Evolutionary conservation across 2,797 vertebrate genomes (phyloP).

Genomic region (Sebastes itinus): DNA sequence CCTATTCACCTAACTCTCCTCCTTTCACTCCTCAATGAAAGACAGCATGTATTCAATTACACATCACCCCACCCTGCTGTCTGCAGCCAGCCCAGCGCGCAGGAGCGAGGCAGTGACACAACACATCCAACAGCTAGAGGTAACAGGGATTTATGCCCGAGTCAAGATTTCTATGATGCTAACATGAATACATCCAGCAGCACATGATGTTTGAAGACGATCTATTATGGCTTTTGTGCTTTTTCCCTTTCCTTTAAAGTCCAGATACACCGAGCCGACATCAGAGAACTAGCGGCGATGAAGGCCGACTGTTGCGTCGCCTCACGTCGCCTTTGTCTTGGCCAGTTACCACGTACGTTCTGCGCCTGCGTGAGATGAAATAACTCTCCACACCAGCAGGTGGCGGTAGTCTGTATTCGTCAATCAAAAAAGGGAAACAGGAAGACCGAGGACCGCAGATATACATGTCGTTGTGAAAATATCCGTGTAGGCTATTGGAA

Average conservation of each 20-base stretch:
- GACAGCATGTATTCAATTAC: conserved; percentile 64
- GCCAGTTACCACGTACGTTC: too few relatives aligned
- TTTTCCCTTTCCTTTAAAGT: neutral
- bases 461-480: too few relatives aligned
- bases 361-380: too few relatives aligned
- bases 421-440: too few relatives aligned
- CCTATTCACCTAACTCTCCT: conserved; percentile 3
- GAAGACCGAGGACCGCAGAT: too few relatives aligned
- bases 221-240: neutral
- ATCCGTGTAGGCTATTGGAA: too few relatives aligned
- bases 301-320: too few relatives aligned
- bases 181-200: neutral
- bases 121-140: conserved; percentile 24
- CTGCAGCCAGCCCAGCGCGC: conserved; percentile 23
- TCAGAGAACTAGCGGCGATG: too few relatives aligned
- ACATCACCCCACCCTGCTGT: conserved; percentile 54
- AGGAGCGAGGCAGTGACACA: conserved; percentile 10
- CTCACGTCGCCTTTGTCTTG: too few relatives aligned
- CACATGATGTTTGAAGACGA: neutral
- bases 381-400: too few relatives aligned
- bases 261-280: too few relatives aligned
- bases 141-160: neutral
- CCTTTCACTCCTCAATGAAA: conserved; percentile 42
- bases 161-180: neutral
- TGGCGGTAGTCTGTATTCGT: too few relatives aligned